Evolutionary conservation across 2,113 vertebrate genomes (phyloP), one percentile per base, ranked within the genome.

Genomic region (Acrocephalus kingi): DNA sequence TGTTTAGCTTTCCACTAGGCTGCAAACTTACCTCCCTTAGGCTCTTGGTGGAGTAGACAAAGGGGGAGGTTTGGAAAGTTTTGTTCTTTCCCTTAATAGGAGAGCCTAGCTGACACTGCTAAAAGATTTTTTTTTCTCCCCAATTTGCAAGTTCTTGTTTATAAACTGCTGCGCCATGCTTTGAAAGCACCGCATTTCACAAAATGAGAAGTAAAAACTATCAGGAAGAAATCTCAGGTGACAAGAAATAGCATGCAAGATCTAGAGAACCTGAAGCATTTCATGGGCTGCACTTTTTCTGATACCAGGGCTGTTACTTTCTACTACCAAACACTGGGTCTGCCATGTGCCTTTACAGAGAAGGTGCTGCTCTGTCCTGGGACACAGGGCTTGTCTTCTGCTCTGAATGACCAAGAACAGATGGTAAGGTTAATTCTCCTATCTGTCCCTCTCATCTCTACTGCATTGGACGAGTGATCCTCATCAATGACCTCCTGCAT

Each of bases 301-400:
- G 2, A 17, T 28, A 41, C 9, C 8, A 54, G 18, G 15, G 13
- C 15, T 59, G 19, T 2, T 3, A 35, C 27, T 18, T 4, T 1
- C 3, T 51, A 14, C 10, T 39, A 30, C 23, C 15, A 71, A 71
- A 75, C 15, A 43, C 21, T 7, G 25, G 10, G 48, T 93, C 67
- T 83, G 31, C 4, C 21, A 27, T 0, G 0, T 28, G 12, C 35
- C 54, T 67, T 71, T 35, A 72, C 1, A 2, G 35, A 72, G 49
- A 24, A 63, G 15, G 9, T 41, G 21, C 8, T 84, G 33, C 8
- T 37, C 2, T 31, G 21, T 11, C 66, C 24, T 31, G 20, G 9
- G 33, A 35, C 15, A 73, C 18, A 6, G 9, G 25, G 28, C 23
- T 31, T 37, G 12, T 8, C 48, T 51, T 49, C 54, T 63, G 12